Evolutionary conservation across 1,140 invertebrate genomes (phyloP), one percentile per base, ranked within the genome.

Genomic region (Leptinotarsa undecemlineata): DNA sequence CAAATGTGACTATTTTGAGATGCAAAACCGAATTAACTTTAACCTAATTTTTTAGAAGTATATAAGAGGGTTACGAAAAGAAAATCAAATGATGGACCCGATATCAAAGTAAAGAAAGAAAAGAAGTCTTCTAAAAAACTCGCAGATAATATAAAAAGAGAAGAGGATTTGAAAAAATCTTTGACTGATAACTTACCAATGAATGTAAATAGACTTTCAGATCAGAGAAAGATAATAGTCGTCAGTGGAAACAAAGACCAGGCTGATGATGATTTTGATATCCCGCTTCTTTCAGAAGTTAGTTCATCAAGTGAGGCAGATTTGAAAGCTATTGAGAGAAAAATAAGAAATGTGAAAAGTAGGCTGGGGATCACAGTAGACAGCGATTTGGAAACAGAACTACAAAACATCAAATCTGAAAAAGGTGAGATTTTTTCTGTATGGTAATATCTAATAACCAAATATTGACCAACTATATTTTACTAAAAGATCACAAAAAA

Each of bases 381-480:
- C 67, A 87, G 86, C 21, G 87, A 87, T 82, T 85, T 87, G 17
- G 88, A 90, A 82, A 88, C 90, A 74, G 89, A 91, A 78, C 88
- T 88, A 82, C 83, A 89, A 51, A 91, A 88, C 82, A 85, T 91
- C 11, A 88, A 88, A 77, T 86, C 85, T 14, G 87, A 84, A 76
- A 77, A 79, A 73, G 80, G 80, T 82, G 69, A 74, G 21, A 11
- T n/a, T 15, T 42, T 42, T 42, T 42, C 11, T 42, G 8, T 42
- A 11, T 57, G 14, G 51, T 15, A 57, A 11, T 42, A 42, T 11
- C 11, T 42, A 42, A 42, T 11, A 42, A 11, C 33, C 33, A 61
- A 61, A 61, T 17, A 61, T 61, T 17, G 60, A 5, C 17, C 8
- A 61, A 61, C 1, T 61, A 2, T 20, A n/a, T 8, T 61, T 17